Percentiles rank a stretch among this genome's conserved stretches.
These are phyloP conservation scores for Sphaerophoria taeniata DNA, from an alignment of 2,888 invertebrate species.

Conservation along the genomic window DNA sequence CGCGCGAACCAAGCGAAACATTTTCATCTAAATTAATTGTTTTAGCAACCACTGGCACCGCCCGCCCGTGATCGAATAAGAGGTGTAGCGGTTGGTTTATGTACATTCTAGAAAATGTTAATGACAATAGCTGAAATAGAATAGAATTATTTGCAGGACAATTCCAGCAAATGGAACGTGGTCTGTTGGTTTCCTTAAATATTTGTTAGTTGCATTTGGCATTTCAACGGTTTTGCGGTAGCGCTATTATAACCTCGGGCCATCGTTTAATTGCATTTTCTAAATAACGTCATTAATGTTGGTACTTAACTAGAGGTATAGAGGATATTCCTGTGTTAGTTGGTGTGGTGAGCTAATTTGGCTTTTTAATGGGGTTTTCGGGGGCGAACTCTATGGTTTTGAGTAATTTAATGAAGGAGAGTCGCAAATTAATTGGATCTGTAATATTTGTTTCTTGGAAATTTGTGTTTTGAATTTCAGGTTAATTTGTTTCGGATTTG, in stretches of 20 bases:
- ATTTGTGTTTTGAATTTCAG: too few relatives aligned
- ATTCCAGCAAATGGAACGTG: background rate
- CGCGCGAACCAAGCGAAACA: background rate
- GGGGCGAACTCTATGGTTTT: too few relatives aligned
- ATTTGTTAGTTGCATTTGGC: slow-evolving; percentile 13
- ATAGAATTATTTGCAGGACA: background rate
- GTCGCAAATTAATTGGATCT: too few relatives aligned
- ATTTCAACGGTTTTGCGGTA: background rate
- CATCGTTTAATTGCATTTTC: slow-evolving; percentile 20
- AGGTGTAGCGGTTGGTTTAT: slow-evolving; percentile 1
- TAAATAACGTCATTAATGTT: too few relatives aligned
- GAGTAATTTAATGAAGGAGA: too few relatives aligned
- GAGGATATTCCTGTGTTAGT: background rate
- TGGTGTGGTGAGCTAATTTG: background rate
- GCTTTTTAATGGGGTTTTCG: too few relatives aligned
- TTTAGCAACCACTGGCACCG: background rate
- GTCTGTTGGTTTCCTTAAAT: slow-evolving; percentile 3
- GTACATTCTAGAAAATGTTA: background rate
- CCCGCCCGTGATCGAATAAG: too few relatives aligned
- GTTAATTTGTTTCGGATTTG: too few relatives aligned
- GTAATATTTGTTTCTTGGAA: too few relatives aligned
- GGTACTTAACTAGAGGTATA: too few relatives aligned
- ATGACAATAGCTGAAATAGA: background rate
- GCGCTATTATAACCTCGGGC: background rate
- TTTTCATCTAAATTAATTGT: slow-evolving; percentile 19